Conservation (phyloP, 1,140 invertebrate genomes). For the Plectrocnemia conspersa region DNA sequence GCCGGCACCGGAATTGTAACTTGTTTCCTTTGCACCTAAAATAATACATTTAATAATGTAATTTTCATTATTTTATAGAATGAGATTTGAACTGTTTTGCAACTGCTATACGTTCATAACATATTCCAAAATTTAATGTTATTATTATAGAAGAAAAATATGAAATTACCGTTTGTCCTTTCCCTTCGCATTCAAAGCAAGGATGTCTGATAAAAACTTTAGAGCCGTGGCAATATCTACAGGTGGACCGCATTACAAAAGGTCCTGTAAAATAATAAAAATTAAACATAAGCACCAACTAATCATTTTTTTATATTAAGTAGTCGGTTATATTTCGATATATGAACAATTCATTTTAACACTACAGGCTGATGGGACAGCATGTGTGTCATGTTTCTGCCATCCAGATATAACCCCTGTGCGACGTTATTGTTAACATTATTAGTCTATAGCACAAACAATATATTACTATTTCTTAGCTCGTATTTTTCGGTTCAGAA, state of each 20-base stretch:
- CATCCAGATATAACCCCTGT: no score
- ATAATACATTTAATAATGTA: conserved; percentile 16
- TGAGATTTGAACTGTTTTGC: conserved; percentile 9
- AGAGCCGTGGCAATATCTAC: conserved; percentile 86
- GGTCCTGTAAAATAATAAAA: conserved; percentile 72
- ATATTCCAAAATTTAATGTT: no score
- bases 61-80: conserved; percentile 12
- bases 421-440: no score
- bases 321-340: no score
- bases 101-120: conserved; percentile 8
- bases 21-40: conserved; percentile 76
- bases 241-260: conserved; percentile 96
- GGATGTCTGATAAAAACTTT: conserved; percentile 84
- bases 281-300: no score
- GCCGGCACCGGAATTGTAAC: conserved; percentile 95
- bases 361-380: no score
- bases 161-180: conserved; percentile 71
- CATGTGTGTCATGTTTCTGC: no score
- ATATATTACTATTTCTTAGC: no score
- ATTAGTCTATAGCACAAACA: no score
- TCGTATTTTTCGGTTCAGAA: no score
- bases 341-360: no score
- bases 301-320: no score
- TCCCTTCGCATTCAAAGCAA: conserved; percentile 89
- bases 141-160: conserved; percentile 1